Evolutionary conservation across 2,797 vertebrate genomes (phyloP), one percentile per base, ranked within the genome.

Genomic region (Lagodon rhomboides): DNA sequence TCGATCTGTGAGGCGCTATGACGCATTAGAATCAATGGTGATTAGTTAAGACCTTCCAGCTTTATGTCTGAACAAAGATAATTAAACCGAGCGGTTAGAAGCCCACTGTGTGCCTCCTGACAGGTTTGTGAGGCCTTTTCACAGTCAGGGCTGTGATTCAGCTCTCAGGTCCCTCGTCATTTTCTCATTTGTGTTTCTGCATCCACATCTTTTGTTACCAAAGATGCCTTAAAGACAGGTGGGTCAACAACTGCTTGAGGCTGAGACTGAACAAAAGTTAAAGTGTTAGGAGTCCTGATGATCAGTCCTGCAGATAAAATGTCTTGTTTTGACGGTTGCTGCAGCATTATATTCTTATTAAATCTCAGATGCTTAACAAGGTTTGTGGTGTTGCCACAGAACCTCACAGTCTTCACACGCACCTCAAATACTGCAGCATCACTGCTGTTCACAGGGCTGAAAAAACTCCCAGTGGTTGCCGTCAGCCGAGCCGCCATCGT

Each of bases 11-110:
- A 56, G 61, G 58, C 6, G 17, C 30, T 58, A 75, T 85, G 85
- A 84, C 51, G 2, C 73, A 68, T 77, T 53, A 54, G 58, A 69
- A 88, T 93, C 88, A 73, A 74, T 91, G 58, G 75, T 73, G 64
- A 85, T 93, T 86, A 85, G 74, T 44, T 34, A 10, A 81, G 25
- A 20, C 55, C 46, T 82, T 44, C 27, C 22, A 75, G 69, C 47
- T 74, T 83, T 27, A 46, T 20, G 56, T 83, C 47, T n/a, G 22
- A 63, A 58, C 66, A 58, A 64, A 55, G 60, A 30, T 79, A 82
- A 87, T 91, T 75, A 84, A 77, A 73, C 23, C 2, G 64, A 3
- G 18, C 38, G 18, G 61, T 17, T 56, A 67, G 76, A 82, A 38
- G 20, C 50, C 27, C 30, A 25, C 0, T 1, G 20, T 67, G 58